These are phyloP conservation scores for Tiaroga cobitis DNA, from an alignment of 2,797 vertebrate genomes.

Conservation along the genomic window DNA sequence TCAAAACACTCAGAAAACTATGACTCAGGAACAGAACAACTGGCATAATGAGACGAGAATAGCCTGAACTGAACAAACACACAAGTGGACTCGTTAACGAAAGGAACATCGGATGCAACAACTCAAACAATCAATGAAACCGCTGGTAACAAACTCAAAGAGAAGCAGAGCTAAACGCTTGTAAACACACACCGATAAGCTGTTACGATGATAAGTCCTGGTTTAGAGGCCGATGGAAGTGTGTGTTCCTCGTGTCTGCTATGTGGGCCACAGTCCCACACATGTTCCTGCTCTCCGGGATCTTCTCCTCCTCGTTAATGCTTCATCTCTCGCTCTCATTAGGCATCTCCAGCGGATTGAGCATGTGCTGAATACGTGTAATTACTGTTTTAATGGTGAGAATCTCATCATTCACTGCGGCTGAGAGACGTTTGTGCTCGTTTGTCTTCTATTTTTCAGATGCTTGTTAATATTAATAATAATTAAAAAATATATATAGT, in stretches of 20 bases:
- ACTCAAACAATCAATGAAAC: background rate
- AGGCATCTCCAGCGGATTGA: conserved; percentile 47
- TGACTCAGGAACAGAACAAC: too few species aligned
- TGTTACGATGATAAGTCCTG: background rate
- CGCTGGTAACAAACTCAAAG: background rate
- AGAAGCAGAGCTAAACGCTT: background rate
- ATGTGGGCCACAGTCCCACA: background rate
- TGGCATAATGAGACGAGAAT: too few species aligned
- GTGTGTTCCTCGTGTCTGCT: background rate
- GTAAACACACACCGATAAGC: background rate
- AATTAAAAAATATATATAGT: too few species aligned
- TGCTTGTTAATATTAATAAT: background rate
- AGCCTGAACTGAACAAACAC: too few species aligned
- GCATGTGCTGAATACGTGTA: conserved; percentile 41
- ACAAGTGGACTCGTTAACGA: background rate
- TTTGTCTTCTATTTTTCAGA: background rate
- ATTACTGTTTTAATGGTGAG: conserved; percentile 51
- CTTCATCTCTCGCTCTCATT: background rate
- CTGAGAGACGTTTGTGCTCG: background rate
- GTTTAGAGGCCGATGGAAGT: background rate
- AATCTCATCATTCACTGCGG: conserved; percentile 31
- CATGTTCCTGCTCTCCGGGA: background rate
- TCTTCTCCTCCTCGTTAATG: conserved; percentile 11
- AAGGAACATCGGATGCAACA: background rate
- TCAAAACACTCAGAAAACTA: too few species aligned